Percentiles rank a stretch among this genome's conserved stretches.
These are phyloP conservation scores for Thinocorus orbignyianus DNA, from an alignment of 2,113 vertebrate species.

Conservation along the genomic window DNA sequence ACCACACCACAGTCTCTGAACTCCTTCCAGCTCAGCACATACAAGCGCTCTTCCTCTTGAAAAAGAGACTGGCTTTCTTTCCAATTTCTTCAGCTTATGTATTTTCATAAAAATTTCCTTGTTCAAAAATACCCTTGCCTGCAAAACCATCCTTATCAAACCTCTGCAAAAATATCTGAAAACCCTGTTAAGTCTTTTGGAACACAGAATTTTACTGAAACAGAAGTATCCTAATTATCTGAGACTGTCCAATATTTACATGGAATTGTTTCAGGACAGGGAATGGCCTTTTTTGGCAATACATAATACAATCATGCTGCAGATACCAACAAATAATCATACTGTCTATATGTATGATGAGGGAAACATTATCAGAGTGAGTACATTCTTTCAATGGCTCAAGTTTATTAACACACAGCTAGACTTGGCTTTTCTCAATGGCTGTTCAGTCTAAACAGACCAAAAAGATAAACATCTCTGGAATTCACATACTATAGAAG, in stretches of 20 bases:
- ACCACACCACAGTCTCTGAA: neutral
- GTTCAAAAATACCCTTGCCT: neutral
- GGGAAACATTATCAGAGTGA: neutral
- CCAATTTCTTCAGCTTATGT: neutral
- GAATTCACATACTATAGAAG: neutral
- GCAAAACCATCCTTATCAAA: neutral
- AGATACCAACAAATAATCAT: neutral
- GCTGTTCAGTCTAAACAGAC: neutral
- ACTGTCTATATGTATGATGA: neutral
- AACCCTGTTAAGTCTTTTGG: neutral
- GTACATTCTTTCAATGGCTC: neutral
- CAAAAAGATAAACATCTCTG: neutral
- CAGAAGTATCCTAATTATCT: neutral
- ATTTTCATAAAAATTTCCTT: neutral
- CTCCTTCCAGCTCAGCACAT: neutral
- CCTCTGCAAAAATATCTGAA: neutral
- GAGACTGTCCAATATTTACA: neutral
- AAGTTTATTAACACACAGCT: neutral
- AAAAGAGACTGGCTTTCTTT: neutral
- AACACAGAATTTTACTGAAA: neutral
- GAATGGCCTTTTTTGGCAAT: neutral
- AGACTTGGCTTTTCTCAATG: neutral
- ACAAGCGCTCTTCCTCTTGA: neutral
- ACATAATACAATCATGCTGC: neutral
- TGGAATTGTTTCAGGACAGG: neutral